Conservation (phyloP, 2,888 invertebrate species). For the Trissolcus japonicus region DNA sequence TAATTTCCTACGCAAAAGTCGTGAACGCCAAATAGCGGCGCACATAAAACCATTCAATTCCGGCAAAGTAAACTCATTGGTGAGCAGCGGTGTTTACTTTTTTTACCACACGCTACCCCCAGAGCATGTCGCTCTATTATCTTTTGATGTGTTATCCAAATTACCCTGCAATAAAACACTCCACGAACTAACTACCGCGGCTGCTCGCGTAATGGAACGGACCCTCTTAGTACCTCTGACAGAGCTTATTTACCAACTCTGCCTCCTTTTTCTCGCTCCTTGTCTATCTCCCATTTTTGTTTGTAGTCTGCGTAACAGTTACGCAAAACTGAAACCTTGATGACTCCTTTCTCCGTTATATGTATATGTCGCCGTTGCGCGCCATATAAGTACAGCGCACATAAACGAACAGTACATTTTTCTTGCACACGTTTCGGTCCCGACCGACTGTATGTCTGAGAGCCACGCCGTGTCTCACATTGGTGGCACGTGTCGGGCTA, state of each 20-base stretch:
- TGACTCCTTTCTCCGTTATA: slow-evolving; percentile 44
- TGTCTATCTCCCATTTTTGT: slow-evolving; percentile 24
- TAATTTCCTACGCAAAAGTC: too few species aligned
- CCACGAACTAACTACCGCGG: slow-evolving; percentile 20
- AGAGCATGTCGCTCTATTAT: slow-evolving; percentile 32
- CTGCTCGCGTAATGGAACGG: slow-evolving; percentile 26
- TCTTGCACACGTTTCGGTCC: slow-evolving; percentile 24
- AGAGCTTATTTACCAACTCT: slow-evolving; percentile 15
- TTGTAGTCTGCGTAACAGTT: slow-evolving; percentile 39
- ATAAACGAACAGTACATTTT: slow-evolving; percentile 44
- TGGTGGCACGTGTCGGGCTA: slow-evolving; percentile 54
- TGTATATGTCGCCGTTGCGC: slow-evolving; percentile 12
- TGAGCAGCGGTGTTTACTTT: slow-evolving; percentile 22
- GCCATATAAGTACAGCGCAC: slow-evolving; percentile 48
- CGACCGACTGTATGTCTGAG: slow-evolving; percentile 12
- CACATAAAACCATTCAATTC: slow-evolving; percentile 26
- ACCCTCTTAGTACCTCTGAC: slow-evolving; percentile 34
- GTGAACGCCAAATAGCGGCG: not conserved
- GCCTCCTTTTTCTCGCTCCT: slow-evolving; percentile 10
- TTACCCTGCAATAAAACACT: slow-evolving; percentile 45
- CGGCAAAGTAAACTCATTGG: slow-evolving; percentile 10
- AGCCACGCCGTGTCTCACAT: slow-evolving; percentile 33
- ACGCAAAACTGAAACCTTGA: slow-evolving; percentile 53
- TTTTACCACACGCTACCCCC: slow-evolving; percentile 10
- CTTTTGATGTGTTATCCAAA: slow-evolving; percentile 46